Evolutionary conservation across 1,140 invertebrate genomes (phyloP).

Genomic region (Drosophila gunungcola): DNA sequence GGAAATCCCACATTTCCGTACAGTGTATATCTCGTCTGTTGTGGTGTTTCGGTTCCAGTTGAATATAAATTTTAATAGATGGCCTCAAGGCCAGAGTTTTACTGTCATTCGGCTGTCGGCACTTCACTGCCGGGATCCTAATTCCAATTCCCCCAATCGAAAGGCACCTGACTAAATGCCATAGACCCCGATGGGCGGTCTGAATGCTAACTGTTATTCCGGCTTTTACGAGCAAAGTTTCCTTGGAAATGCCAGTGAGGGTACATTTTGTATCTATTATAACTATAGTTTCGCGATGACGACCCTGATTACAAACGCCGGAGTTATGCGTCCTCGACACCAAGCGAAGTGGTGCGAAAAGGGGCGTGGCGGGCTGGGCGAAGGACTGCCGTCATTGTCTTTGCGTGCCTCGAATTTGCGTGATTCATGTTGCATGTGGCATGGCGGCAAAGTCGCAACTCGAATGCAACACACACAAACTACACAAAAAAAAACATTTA

Average conservation of each 20-base stretch:
- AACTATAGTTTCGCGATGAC: constrained; percentile 47
- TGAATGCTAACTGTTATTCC: constrained; percentile 47
- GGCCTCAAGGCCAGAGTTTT: constrained; percentile 44
- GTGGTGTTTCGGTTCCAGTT: constrained; percentile 23
- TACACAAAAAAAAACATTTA: neutral
- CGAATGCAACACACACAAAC: constrained; percentile 43
- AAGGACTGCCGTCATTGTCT: constrained; percentile 71
- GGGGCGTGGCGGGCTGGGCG: neutral
- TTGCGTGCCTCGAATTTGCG: constrained; percentile 67
- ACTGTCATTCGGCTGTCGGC: constrained; percentile 56
- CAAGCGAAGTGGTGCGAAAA: constrained; percentile 48
- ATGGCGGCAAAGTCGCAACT: constrained; percentile 45
- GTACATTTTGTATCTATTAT: constrained; percentile 54
- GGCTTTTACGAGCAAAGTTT: constrained; percentile 72
- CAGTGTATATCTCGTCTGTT: constrained; percentile 14
- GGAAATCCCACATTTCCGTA: constrained; percentile 5
- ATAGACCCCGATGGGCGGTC: constrained; percentile 18
- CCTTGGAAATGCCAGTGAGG: constrained; percentile 65
- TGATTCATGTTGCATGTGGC: constrained; percentile 72
- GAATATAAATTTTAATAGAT: constrained; percentile 62
- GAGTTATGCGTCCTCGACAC: constrained; percentile 61
- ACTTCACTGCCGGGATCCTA: constrained; percentile 27
- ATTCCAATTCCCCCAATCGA: constrained; percentile 17
- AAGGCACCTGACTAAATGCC: constrained; percentile 49
- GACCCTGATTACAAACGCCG: constrained; percentile 41